Conservation (phyloP, 2,797 vertebrate species). For the Echeneis naucrates region DNA sequence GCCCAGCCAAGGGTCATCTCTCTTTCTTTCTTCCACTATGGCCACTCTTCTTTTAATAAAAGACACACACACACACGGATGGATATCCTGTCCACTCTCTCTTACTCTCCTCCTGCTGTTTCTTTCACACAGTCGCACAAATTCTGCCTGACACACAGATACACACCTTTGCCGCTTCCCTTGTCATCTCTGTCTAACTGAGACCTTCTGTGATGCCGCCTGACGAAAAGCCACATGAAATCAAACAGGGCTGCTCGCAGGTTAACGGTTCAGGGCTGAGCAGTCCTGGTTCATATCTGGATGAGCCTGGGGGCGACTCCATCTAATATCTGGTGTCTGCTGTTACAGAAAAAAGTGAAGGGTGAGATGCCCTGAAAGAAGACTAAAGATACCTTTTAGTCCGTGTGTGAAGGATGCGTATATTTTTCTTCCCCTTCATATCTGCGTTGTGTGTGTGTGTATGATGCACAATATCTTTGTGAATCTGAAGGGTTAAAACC, state of each 20-base stretch:
- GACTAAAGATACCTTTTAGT: constrained; percentile 5
- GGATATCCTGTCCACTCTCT: constrained; percentile 16
- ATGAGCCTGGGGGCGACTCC: constrained; percentile 41
- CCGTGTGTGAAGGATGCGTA: background rate
- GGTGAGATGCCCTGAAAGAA: constrained; percentile 16
- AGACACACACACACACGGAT: constrained; percentile 29
- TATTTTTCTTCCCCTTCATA: constrained; percentile 1
- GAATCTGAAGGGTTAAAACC: constrained; percentile 21
- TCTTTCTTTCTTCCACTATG: constrained; percentile 41
- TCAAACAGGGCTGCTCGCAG: constrained; percentile 53
- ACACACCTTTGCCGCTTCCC: constrained; percentile 54
- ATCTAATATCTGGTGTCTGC: constrained; percentile 63
- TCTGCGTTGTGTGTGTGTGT: constrained; percentile 1
- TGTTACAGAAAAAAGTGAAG: constrained; percentile 31
- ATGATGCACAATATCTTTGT: background rate
- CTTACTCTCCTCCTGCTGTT: constrained; percentile 49
- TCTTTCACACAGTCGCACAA: constrained; percentile 43
- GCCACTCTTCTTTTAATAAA: constrained; percentile 66
- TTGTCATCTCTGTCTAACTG: constrained; percentile 64
- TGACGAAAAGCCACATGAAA: constrained; percentile 55
- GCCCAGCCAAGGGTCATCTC: constrained; percentile 59
- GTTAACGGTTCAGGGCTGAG: constrained; percentile 54
- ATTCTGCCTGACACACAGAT: constrained; percentile 40
- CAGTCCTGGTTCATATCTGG: constrained; percentile 56
- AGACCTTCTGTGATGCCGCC: constrained; percentile 62